Base-by-base conservation (phyloP, 2,797 vertebrate genomes). In the Ctenopoma kingsleyae region DNA sequence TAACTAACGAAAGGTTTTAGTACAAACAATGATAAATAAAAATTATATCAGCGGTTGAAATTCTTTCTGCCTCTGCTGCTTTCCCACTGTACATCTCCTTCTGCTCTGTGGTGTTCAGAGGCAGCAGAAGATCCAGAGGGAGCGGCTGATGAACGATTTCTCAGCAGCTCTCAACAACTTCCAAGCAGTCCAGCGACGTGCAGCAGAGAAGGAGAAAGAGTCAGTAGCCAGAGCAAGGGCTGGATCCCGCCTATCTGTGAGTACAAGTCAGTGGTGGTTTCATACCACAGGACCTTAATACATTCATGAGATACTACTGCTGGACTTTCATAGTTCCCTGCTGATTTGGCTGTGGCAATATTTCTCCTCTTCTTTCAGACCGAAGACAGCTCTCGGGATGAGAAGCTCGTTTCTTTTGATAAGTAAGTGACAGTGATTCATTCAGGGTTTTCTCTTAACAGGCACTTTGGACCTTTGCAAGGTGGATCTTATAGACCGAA, bases 81-180 rank as follows among this genome's bases (percentile, higher is more conserved):
- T 1, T 58, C 2, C 1, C 25, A 1, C 15, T 0, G 0, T 25
- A 2, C 19, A 13, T 52, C 11, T 59, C 22, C 23, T 8, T 58
- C 2, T 55, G 10, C 43, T 32, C 6, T 49, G 4, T 66, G 25
- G 4, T 17, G 9, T 66, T 52, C 86, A 99, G 98, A 95, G 97
- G 67, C 98, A 98, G 30, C 97, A 98, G 83, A 97, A 96, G 88
- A 95, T 99, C 77, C 97, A 98, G 92, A 97, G 96, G 66, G 98
- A 99, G 6, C 95, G 97, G n/a, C 94, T 99, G 87, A 98, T 98
- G 98, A 98, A 95, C 44, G 97, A 99, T 72, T 99, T 99, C 91
- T 98, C 97, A 0, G 91, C 96, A 0, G 96, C 97, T 50, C 96
- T 99, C 80, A 99, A 99, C 91, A 97, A 94, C 80, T 98, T 99